These are phyloP conservation scores for Sarcophaga bullata DNA, from an alignment of 1,140 invertebrate species.

Conservation along the genomic window DNA sequence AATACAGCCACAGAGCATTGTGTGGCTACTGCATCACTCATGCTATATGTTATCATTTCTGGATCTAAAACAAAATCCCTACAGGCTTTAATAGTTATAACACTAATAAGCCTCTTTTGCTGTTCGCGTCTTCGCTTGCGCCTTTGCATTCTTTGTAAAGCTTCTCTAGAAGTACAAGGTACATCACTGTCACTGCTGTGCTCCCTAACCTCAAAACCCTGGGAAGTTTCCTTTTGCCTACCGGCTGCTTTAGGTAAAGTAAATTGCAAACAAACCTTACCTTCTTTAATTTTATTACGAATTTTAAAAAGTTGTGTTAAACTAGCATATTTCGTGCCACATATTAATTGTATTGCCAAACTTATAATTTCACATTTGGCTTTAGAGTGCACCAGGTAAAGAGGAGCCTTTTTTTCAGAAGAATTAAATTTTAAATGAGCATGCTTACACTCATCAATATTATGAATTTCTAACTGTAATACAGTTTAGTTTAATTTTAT, in stretches of 20 bases:
- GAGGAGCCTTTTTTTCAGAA: background rate
- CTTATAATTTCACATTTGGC: background rate
- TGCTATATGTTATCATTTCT: background rate
- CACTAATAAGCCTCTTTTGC: background rate
- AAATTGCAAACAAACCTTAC: background rate
- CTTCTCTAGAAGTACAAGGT: background rate
- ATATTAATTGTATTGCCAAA: background rate
- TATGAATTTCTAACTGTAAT: background rate
- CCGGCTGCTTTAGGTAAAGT: background rate
- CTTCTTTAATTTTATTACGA: background rate
- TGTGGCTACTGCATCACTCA: background rate
- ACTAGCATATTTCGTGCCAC: background rate
- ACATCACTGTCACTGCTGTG: slow-evolving; percentile 2
- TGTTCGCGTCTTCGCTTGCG: background rate
- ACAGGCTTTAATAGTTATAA: background rate
- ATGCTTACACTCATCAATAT: background rate
- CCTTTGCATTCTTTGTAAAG: background rate
- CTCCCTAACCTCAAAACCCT: background rate
- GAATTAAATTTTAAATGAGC: background rate
- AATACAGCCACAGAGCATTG: background rate
- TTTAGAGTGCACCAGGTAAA: background rate
- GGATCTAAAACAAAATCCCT: background rate
- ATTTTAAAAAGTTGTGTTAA: background rate
- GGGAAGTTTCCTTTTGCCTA: background rate
- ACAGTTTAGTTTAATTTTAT: background rate